Base-by-base conservation (phyloP, 2,797 vertebrate species). In the Merluccius polli region DNA sequence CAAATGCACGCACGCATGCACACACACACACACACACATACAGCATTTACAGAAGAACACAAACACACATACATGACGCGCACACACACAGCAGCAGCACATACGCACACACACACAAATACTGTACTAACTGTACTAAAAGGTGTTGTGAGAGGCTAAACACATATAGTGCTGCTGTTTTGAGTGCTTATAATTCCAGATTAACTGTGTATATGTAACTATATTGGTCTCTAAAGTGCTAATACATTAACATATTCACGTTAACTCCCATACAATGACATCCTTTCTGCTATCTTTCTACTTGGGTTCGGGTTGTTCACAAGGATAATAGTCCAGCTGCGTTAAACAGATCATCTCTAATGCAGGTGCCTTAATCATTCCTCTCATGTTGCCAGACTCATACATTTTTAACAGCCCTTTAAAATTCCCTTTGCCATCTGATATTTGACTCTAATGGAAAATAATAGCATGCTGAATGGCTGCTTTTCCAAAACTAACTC, bases 331-430 rank as follows among this genome's bases (percentile, higher is more conserved):
- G 21, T 67, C 71, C 12, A 72, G 44, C 73, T 74, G 33, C 65
- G 77, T 77, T n/a, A 36, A 71, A 73, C 82, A 33, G 77, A 82
- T 77, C 77, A 79, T 73, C 69, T 59, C 52, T 21, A 11, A 72
- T 48, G 65, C 30, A 36, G 18, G 16, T 44, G 80, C 77, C 9
- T 35, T 36, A 21, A 63, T 77, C 32, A 71, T 78, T 73, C 38
- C 48, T 77, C 84, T 90, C 52, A 15, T 74, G 73, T 90, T 88
- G 73, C 89, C 74, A 59, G 41, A 24, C 83, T 88, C 87, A 89
- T 92, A 70, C 83, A 93, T 92, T 87, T 87, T 92, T 91, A 84
- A 92, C 63, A 31, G 1, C 5, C 71, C 75, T 87, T 80, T 77
- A 70, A 85, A 84, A 85, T 75, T 71, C 69, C 52, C 73, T 87